A percentile compares a stretch with the other conserved stretches of the same genome.
These are phyloP conservation scores for Thymelicus lineola DNA, from an alignment of 2,888 invertebrate species.

Conservation along the genomic window DNA sequence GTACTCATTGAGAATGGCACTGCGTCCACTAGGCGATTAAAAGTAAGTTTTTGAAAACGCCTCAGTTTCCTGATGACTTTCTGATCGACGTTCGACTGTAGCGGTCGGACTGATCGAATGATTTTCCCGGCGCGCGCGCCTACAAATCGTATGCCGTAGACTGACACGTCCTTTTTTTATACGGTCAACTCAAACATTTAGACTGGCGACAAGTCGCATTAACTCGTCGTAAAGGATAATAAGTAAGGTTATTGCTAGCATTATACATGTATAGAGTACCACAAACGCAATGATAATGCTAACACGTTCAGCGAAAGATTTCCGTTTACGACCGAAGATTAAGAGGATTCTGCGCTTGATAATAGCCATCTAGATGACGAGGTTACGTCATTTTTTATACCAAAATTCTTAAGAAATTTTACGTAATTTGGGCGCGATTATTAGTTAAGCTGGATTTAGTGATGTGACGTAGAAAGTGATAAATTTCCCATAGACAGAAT, in stretches of 20 bases:
- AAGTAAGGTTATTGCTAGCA: slow-evolving; percentile 78
- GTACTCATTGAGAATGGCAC: slow-evolving; percentile 49
- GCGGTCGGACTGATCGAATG: slow-evolving; percentile 72
- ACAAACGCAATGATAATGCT: slow-evolving; percentile 69
- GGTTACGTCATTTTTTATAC: slow-evolving; percentile 67
- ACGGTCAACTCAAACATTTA: slow-evolving; percentile 76
- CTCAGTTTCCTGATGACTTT: slow-evolving; percentile 54
- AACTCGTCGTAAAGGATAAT: slow-evolving; percentile 82
- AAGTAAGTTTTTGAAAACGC: slow-evolving; percentile 32
- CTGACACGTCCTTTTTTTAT: slow-evolving; percentile 78
- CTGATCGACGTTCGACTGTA: slow-evolving; percentile 71
- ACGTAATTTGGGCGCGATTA: slow-evolving; percentile 44
- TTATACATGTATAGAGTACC: slow-evolving; percentile 57
- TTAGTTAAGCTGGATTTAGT: slow-evolving; percentile 39
- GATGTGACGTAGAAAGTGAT: slow-evolving; percentile 23
- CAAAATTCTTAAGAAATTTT: slow-evolving; percentile 45
- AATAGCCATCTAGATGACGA: slow-evolving; percentile 57
- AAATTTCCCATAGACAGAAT: slow-evolving; percentile 31
- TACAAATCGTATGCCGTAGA: slow-evolving; percentile 59
- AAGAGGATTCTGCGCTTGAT: slow-evolving; percentile 76
- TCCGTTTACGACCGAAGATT: slow-evolving; percentile 79
- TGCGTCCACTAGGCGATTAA: slow-evolving; percentile 29
- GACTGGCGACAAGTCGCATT: slow-evolving; percentile 76
- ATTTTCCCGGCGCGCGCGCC: slow-evolving; percentile 72
- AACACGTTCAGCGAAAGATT: slow-evolving; percentile 74